Conservation (phyloP, 2,888 invertebrate species). For the Didymodactylos carnosus region DNA sequence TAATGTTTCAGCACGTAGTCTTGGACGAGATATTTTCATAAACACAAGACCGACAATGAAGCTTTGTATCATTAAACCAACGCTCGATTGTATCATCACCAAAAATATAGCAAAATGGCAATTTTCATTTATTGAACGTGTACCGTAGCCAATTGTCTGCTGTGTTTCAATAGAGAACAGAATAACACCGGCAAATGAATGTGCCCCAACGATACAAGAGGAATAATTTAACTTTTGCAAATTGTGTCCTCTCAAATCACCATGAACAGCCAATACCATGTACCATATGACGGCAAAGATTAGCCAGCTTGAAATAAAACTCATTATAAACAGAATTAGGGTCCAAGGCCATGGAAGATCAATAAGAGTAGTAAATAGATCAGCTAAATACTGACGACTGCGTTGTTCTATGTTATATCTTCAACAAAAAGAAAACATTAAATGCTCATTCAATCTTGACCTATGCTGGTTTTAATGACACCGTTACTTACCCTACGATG, state of each 20-base stretch:
- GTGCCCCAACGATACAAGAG: slow-evolving; percentile 7
- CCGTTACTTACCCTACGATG: background rate
- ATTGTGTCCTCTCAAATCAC: slow-evolving; percentile 22
- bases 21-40: slow-evolving; percentile 80
- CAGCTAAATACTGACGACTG: slow-evolving; percentile 40
- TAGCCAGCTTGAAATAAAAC: slow-evolving; percentile 50
- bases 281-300: slow-evolving; percentile 47
- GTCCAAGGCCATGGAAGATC: slow-evolving; percentile 39
- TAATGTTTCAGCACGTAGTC: slow-evolving; percentile 81
- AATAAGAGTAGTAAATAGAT: slow-evolving; percentile 39
- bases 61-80: slow-evolving; percentile 45
- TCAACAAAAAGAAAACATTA: background rate
- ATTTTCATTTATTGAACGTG: slow-evolving; percentile 9
- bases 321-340: slow-evolving; percentile 22
- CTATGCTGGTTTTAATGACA: background rate
- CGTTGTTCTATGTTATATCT: slow-evolving; percentile 11
- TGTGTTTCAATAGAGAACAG: slow-evolving; percentile 16
- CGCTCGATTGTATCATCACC: slow-evolving; percentile 18
- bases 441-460: background rate
- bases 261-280: slow-evolving; percentile 27
- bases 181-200: slow-evolving; percentile 13
- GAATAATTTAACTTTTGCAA: background rate
- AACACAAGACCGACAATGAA: slow-evolving; percentile 65
- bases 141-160: slow-evolving; percentile 15
- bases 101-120: slow-evolving; percentile 13